A percentile compares a stretch with the other conserved stretches of the same genome.
phyloP scores from a whole-genome alignment of 2,888 invertebrate species.

The Belgica antarctica region DNA sequence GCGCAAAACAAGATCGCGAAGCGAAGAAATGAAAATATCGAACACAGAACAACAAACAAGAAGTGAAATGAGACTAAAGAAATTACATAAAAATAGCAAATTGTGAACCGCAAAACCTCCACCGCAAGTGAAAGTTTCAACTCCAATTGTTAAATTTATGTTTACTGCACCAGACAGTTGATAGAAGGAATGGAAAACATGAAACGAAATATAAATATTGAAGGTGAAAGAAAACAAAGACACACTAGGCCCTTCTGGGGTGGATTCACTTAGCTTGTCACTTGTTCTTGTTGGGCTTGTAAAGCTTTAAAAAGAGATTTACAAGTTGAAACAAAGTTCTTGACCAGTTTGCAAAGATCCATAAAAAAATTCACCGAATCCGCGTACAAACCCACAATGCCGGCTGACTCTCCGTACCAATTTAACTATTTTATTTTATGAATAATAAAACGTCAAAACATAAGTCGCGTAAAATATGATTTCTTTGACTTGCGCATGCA shows the following conservation, averaged over 20 bases:
- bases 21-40: not conserved
- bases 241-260: too few species aligned
- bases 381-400: too few species aligned
- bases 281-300: too few species aligned
- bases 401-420: too few species aligned
- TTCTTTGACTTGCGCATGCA: not conserved
- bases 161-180: conserved; percentile 11
- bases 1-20: not conserved
- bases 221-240: too few species aligned
- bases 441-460: not conserved
- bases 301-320: too few species aligned
- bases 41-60: conserved; percentile 14
- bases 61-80: conserved; percentile 8
- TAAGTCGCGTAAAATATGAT: not conserved
- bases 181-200: too few species aligned
- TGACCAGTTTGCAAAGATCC: too few species aligned
- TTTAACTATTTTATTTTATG: conserved; percentile 16
- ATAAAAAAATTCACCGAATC: too few species aligned
- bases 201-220: too few species aligned
- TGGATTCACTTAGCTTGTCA: too few species aligned
- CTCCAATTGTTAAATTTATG: conserved; percentile 21
- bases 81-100: conserved; percentile 10
- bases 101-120: conserved; percentile 13
- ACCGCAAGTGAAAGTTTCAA: conserved; percentile 28
- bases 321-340: too few species aligned